Conservation (phyloP, 2,888 invertebrate species). For the Fragum whitleyi region DNA sequence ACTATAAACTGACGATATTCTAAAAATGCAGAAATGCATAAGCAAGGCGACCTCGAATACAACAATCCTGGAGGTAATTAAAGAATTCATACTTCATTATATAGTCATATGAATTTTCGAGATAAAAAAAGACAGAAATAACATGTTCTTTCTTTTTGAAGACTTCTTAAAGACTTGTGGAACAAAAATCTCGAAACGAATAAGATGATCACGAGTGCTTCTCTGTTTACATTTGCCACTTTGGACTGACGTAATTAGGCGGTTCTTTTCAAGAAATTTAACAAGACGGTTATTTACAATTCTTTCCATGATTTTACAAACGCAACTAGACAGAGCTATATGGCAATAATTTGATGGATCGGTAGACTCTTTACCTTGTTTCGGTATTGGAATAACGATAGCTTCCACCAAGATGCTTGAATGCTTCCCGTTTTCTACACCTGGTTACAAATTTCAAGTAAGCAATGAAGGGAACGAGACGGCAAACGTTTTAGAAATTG, state of each 20-base stretch:
- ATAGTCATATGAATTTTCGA: constrained; percentile 42
- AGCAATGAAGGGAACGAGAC: no score
- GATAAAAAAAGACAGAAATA: no score
- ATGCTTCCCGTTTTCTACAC: constrained; percentile 47
- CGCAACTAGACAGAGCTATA: no score
- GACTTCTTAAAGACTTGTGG: no score
- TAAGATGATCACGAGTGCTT: constrained; percentile 52
- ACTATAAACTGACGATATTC: constrained; percentile 27
- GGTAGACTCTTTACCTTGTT: constrained; percentile 56
- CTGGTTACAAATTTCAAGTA: constrained; percentile 50
- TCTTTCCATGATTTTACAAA: no score
- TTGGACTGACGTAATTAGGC: constrained; percentile 52
- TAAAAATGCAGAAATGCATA: constrained; percentile 25
- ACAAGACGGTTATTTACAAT: constrained; percentile 61
- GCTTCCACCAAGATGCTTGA: no score
- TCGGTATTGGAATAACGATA: no score
- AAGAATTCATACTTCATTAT: constrained; percentile 44
- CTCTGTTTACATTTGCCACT: constrained; percentile 51
- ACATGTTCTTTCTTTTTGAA: constrained; percentile 63
- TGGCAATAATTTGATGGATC: no score
- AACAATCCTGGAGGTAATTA: constrained; percentile 37
- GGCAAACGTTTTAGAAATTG: no score
- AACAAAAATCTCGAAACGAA: constrained; percentile 60
- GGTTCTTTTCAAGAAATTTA: constrained; percentile 60
- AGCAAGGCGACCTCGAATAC: constrained; percentile 25